Percentiles rank a stretch among this genome's conserved stretches.
Evolutionary conservation across 2,888 invertebrate species (phyloP).

Genomic region (Athetis lepigone): DNA sequence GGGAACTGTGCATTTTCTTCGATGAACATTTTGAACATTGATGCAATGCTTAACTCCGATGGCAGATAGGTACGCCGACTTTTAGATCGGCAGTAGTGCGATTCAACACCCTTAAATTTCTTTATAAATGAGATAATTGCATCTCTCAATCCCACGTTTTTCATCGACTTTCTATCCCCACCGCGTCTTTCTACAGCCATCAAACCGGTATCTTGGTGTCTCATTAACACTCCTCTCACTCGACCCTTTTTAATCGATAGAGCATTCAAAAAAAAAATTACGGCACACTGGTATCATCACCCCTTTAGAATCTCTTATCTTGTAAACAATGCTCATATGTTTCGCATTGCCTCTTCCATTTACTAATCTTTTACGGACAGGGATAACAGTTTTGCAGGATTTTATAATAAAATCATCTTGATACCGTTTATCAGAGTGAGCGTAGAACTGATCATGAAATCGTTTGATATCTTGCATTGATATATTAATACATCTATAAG

Average conservation of each 20-base stretch:
- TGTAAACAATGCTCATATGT: constrained; percentile 21
- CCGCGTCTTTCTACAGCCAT: constrained; percentile 41
- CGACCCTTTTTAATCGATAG: constrained; percentile 31
- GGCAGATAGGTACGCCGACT: constrained; percentile 50
- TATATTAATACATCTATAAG: constrained; percentile 19
- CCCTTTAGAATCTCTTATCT: neutral
- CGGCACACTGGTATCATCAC: constrained; percentile 7
- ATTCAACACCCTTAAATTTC: constrained; percentile 53
- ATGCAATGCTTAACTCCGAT: constrained; percentile 33
- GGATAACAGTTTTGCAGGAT: constrained; percentile 5
- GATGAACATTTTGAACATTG: constrained; percentile 54
- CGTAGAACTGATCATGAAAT: constrained; percentile 20
- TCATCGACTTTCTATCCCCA: constrained; percentile 36
- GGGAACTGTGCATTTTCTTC: constrained; percentile 38
- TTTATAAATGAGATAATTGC: constrained; percentile 50
- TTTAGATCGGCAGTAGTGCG: constrained; percentile 51
- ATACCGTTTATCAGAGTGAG: constrained; percentile 19
- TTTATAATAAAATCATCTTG: constrained; percentile 30
- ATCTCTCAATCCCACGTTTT: constrained; percentile 43
- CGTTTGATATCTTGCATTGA: constrained; percentile 23
- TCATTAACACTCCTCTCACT: constrained; percentile 39
- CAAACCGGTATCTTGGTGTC: constrained; percentile 34
- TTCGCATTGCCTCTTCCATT: constrained; percentile 26
- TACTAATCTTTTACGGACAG: constrained; percentile 7
- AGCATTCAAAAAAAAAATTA: constrained; percentile 11